Evolutionary conservation across 1,140 invertebrate genomes (phyloP).

Genomic region (Hylaeus volcanicus): DNA sequence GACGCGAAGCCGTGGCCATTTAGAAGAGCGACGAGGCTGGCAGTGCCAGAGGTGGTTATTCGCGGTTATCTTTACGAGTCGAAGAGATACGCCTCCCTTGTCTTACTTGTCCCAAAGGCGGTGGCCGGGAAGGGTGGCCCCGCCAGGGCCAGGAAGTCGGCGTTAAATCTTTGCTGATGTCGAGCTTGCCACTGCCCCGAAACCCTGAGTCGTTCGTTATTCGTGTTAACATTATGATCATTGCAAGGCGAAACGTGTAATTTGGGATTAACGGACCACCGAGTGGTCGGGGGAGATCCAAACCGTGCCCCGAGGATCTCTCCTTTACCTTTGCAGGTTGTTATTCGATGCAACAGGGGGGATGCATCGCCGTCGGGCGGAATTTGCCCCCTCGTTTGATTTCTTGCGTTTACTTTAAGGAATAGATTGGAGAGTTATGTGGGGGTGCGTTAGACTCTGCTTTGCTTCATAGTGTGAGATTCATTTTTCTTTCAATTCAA

Average conservation of each 20-base stretch:
- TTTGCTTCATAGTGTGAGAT: no score
- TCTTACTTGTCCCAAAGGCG: slow-evolving; percentile 49
- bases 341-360: no score
- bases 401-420: no score
- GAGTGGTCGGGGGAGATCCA: background rate
- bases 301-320: no score
- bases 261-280: slow-evolving; percentile 16
- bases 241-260: slow-evolving; percentile 45
- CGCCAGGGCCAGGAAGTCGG: slow-evolving; percentile 70
- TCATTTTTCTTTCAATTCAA: no score
- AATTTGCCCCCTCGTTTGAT: no score
- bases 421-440: no score
- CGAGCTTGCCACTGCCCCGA: slow-evolving; percentile 48
- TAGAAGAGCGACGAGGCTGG: slow-evolving; percentile 35
- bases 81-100: slow-evolving; percentile 72
- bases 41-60: slow-evolving; percentile 61
- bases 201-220: slow-evolving; percentile 51
- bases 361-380: no score
- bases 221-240: slow-evolving; percentile 56
- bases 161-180: slow-evolving; percentile 75
- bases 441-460: no score
- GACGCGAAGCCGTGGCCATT: slow-evolving; percentile 25
- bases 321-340: no score
- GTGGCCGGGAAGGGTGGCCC: background rate
- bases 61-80: slow-evolving; percentile 77